Evolutionary conservation across 1,140 invertebrate genomes (phyloP).

Genomic region (Aphis craccivora): DNA sequence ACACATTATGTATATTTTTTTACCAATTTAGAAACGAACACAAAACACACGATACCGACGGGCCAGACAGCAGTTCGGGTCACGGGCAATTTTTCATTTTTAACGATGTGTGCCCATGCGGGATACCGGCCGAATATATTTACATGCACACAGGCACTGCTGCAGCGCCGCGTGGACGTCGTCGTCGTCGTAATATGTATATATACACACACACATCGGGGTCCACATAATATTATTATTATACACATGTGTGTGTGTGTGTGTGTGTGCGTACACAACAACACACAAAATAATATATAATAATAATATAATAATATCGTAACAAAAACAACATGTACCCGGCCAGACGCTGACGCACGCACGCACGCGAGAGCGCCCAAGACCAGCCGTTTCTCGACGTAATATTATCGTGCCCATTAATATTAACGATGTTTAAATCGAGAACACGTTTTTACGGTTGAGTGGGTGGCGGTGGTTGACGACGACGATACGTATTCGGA

Average conservation of each 20-base stretch:
- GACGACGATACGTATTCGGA: not conserved
- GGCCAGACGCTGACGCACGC: constrained; percentile 15
- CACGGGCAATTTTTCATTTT: constrained; percentile 57
- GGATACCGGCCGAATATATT: constrained; percentile 51
- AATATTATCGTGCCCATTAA: not conserved
- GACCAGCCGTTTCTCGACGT: not conserved
- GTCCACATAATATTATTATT: constrained; percentile 29
- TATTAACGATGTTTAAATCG: constrained; percentile 28
- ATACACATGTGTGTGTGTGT: not conserved
- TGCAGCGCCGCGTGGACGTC: not conserved
- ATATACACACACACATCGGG: not conserved
- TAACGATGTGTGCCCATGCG: constrained; percentile 57
- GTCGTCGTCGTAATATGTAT: not conserved
- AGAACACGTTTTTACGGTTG: not conserved
- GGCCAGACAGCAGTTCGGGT: constrained; percentile 12
- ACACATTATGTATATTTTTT: not conserved
- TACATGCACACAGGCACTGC: constrained; percentile 23
- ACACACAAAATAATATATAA: not conserved
- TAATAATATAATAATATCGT: not conserved
- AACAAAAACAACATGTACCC: constrained; percentile 37
- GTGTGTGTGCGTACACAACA: not conserved
- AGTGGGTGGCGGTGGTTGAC: too few species aligned
- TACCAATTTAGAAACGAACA: constrained; percentile 37
- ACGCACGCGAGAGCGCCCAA: not conserved
- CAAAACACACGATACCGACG: constrained; percentile 18